These are phyloP conservation scores for Megaustenia siamemsis DNA, from an alignment of 2,888 invertebrate genomes.

Conservation along the genomic window DNA sequence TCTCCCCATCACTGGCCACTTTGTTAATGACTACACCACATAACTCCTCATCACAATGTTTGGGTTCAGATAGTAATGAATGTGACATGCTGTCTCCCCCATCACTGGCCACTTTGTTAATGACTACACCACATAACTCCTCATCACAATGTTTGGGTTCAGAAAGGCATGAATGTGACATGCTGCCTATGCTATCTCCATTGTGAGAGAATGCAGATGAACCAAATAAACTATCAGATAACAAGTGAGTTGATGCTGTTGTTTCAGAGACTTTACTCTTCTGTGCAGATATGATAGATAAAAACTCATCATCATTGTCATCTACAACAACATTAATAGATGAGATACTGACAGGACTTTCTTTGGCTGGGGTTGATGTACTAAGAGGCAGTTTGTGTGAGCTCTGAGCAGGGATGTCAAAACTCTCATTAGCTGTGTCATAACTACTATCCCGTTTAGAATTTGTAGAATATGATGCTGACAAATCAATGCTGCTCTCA, in stretches of 20 bases:
- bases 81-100: not conserved
- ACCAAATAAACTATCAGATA: too few relatives aligned
- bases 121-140: too few relatives aligned
- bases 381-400: not conserved
- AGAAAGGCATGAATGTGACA: not conserved
- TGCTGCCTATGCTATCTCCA: not conserved
- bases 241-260: not conserved
- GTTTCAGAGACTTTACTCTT: slow-evolving; percentile 9
- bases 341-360: not conserved
- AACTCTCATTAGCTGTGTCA: slow-evolving; percentile 23
- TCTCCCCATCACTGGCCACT: not conserved
- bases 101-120: not conserved
- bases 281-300: slow-evolving; percentile 53
- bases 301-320: slow-evolving; percentile 56
- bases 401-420: not conserved
- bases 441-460: slow-evolving; percentile 29
- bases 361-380: slow-evolving; percentile 12
- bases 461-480: slow-evolving; percentile 32
- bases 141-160: not conserved
- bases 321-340: not conserved
- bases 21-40: too few relatives aligned
- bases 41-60: not conserved
- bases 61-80: not conserved
- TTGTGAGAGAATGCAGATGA: not conserved
- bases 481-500: slow-evolving; percentile 56